Evolutionary conservation across 2,797 vertebrate genomes (phyloP).

Genomic region (Poecilia picta): DNA sequence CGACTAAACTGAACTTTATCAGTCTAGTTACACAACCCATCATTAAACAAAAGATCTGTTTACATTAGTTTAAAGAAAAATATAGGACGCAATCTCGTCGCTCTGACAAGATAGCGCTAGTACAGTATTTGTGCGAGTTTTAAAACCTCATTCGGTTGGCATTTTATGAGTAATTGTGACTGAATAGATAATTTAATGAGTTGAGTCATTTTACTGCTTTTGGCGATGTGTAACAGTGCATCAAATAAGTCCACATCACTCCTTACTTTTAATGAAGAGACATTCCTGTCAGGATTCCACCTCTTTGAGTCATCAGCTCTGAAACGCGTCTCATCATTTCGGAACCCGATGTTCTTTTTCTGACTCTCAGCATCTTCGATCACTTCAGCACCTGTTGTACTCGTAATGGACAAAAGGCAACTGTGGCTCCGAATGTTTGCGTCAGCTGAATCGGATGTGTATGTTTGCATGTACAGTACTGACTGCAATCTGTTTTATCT

Average conservation of each 20-base stretch:
- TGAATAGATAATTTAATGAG: background rate
- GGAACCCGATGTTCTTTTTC: background rate
- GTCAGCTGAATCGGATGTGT: background rate
- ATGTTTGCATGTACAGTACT: background rate
- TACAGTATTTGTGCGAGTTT: background rate
- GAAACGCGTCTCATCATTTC: background rate
- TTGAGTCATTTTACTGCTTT: background rate
- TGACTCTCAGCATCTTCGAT: background rate
- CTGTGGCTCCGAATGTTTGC: background rate
- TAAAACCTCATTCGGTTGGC: background rate
- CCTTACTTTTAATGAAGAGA: background rate
- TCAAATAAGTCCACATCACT: background rate
- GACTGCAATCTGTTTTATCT: background rate
- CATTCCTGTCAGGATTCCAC: background rate
- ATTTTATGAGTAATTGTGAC: background rate
- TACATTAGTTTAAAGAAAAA: background rate
- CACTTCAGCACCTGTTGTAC: background rate
- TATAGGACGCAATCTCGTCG: background rate
- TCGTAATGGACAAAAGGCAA: background rate
- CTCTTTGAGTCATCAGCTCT: background rate
- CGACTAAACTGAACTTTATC: background rate
- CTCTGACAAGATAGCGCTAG: background rate
- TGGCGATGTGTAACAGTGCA: background rate
- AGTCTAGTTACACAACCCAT: background rate
- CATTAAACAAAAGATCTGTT: background rate